Conservation (phyloP, 2,797 vertebrate species). For the Sphaeramia orbicularis region DNA sequence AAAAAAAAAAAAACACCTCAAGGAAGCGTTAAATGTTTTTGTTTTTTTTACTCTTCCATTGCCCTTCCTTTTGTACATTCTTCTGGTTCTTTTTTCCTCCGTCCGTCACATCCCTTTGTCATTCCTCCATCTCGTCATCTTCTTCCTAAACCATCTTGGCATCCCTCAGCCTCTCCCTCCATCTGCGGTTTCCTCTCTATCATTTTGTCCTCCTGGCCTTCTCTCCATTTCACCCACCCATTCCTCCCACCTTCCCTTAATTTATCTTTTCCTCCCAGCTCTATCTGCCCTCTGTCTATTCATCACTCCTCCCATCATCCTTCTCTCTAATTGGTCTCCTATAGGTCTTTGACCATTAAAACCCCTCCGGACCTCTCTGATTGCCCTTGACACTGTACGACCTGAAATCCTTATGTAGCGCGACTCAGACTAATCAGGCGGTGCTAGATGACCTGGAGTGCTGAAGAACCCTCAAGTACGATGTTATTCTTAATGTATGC, state of each 20-base stretch:
- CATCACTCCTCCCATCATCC: slow-evolving; percentile 4
- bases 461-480: too few relatives aligned
- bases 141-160: background rate
- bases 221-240: slow-evolving; percentile 5
- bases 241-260: too few relatives aligned
- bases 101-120: too few relatives aligned
- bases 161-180: background rate
- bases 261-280: slow-evolving; percentile 4
- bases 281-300: background rate
- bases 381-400: slow-evolving; percentile 42
- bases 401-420: too few relatives aligned
- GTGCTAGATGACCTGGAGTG: too few relatives aligned
- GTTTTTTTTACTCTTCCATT: too few relatives aligned
- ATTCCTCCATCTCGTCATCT: too few relatives aligned
- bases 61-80: background rate
- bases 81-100: background rate
- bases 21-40: too few relatives aligned
- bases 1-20: too few relatives aligned
- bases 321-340: slow-evolving; percentile 46
- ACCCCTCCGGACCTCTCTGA: slow-evolving; percentile 34
- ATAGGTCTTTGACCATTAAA: slow-evolving; percentile 43
- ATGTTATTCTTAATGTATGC: too few relatives aligned
- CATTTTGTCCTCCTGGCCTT: background rate
- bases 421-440: too few relatives aligned
- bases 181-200: too few relatives aligned